These are phyloP conservation scores for Thyatira batis DNA, from an alignment of 2,888 invertebrate species.

Conservation along the genomic window DNA sequence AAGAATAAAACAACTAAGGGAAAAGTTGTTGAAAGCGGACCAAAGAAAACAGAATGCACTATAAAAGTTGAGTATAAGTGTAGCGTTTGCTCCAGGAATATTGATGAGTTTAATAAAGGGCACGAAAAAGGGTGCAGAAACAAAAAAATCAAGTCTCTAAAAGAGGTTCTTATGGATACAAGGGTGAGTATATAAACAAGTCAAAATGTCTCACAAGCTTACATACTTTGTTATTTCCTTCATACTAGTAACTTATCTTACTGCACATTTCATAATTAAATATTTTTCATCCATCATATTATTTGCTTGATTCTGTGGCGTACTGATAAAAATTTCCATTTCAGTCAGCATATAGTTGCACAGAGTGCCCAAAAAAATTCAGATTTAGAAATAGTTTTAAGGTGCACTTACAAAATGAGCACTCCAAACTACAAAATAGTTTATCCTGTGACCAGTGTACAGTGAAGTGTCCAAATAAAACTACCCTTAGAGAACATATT, in stretches of 20 bases:
- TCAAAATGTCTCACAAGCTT: too few relatives aligned
- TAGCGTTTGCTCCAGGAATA: background rate
- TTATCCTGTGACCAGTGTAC: constrained; percentile 86
- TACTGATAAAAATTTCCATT: constrained; percentile 9
- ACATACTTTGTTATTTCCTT: too few relatives aligned
- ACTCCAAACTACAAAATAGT: constrained; percentile 83
- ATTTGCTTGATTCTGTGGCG: too few relatives aligned
- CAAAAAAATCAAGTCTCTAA: background rate
- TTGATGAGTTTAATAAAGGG: background rate
- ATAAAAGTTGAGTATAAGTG: background rate
- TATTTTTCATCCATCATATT: too few relatives aligned
- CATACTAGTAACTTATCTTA: too few relatives aligned
- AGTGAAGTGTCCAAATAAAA: constrained; percentile 84
- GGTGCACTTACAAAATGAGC: constrained; percentile 86
- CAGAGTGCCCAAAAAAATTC: constrained; percentile 88
- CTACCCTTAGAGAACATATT: constrained; percentile 85
- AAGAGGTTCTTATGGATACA: background rate
- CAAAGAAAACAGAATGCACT: background rate
- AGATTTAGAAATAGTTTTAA: constrained; percentile 85
- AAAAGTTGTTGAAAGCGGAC: background rate
- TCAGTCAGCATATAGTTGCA: constrained; percentile 56
- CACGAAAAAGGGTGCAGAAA: background rate
- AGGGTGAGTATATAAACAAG: constrained; percentile 1
- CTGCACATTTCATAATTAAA: too few relatives aligned
- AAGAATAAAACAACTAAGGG: constrained; percentile 39